Conservation (phyloP, 2,113 vertebrate species). For the Copsychus sechellarum region DNA sequence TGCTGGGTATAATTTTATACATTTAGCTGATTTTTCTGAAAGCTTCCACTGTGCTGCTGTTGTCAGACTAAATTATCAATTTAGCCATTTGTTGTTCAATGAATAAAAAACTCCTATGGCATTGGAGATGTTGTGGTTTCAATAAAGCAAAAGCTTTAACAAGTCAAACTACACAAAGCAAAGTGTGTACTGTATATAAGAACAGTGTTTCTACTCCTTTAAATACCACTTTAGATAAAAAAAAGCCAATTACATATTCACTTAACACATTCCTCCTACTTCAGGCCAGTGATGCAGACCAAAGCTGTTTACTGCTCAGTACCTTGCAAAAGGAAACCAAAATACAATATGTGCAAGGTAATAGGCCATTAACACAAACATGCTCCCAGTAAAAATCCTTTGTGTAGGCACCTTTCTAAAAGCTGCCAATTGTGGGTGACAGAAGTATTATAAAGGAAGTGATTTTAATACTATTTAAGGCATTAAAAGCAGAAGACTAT, state of each 20-base stretch:
- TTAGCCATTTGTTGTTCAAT: conserved; percentile 67
- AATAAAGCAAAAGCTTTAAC: conserved; percentile 60
- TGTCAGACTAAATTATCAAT: conserved; percentile 70
- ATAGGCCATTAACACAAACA: conserved; percentile 67
- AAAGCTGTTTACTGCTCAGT: conserved; percentile 61
- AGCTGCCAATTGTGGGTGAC: conserved; percentile 55
- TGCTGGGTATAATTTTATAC: conserved; percentile 68
- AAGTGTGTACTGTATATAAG: conserved; percentile 57
- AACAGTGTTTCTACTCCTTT: conserved; percentile 51
- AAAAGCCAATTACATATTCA: conserved; percentile 38
- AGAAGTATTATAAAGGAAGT: conserved; percentile 42
- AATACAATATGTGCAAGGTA: conserved; percentile 58
- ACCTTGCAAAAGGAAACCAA: conserved; percentile 53
- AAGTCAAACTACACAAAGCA: conserved; percentile 47
- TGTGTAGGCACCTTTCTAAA: conserved; percentile 55
- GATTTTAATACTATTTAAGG: conserved; percentile 53
- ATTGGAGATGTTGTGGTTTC: conserved; percentile 53
- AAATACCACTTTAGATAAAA: conserved; percentile 43
- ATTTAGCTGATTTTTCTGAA: conserved; percentile 70
- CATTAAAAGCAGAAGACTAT: conserved; percentile 19
- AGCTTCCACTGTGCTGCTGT: conserved; percentile 56
- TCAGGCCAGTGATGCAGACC: conserved; percentile 45
- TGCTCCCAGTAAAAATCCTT: conserved; percentile 53
- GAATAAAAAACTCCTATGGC: conserved; percentile 65
- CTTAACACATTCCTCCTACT: conserved; percentile 57